Conservation (phyloP, 2,113 vertebrate species). For the Myocastor coypus region DNA sequence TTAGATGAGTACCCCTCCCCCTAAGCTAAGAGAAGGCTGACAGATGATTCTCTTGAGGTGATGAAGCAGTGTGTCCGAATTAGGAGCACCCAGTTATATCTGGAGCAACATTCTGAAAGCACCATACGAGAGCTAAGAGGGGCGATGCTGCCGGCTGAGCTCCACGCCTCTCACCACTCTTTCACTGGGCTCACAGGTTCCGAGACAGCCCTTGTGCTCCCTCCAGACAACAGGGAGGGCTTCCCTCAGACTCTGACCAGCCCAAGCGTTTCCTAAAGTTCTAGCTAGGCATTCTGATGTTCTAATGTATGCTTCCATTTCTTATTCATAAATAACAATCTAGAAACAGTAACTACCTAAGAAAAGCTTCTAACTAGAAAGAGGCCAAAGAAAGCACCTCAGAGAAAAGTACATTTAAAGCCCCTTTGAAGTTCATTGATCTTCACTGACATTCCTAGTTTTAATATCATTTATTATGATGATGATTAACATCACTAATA, state of each 20-base stretch:
- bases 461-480: not conserved
- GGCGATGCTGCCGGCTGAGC: not conserved
- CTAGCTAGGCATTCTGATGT: not conserved
- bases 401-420: not conserved
- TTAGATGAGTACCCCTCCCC: not conserved
- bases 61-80: not conserved
- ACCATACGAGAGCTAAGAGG: not conserved
- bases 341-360: slow-evolving; percentile 20
- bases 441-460: not conserved
- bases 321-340: not conserved
- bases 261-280: not conserved
- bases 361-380: slow-evolving; percentile 13
- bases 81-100: not conserved
- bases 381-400: not conserved
- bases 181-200: not conserved
- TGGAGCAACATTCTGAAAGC: not conserved
- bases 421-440: not conserved
- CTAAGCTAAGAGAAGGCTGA: not conserved
- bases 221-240: not conserved
- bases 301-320: not conserved
- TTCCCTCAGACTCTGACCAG: not conserved
- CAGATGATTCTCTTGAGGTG: not conserved
- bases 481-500: not conserved
- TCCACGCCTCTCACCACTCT: not conserved
- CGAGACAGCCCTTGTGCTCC: not conserved